A percentile compares a stretch with the other conserved stretches of the same genome.
These are phyloP conservation scores for Podocnemis expansa DNA, from an alignment of 2,113 vertebrate species.

Conservation along the genomic window DNA sequence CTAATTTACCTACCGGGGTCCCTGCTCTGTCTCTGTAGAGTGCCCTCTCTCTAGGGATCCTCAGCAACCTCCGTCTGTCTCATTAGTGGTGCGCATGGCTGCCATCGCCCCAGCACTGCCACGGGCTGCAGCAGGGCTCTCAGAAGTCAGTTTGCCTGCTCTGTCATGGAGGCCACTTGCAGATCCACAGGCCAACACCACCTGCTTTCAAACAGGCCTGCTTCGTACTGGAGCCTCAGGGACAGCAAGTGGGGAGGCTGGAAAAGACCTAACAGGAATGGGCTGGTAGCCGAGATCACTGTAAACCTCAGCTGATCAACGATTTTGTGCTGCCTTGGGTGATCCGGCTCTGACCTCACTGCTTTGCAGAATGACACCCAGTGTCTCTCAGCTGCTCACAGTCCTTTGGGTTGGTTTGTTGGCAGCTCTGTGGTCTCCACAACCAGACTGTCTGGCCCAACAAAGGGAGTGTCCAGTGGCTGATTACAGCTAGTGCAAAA, in stretches of 20 bases:
- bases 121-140: not conserved
- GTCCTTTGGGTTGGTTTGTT: too few species aligned
- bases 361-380: too few species aligned
- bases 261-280: not conserved
- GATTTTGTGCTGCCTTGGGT: not conserved
- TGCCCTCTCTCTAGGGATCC: not conserved
- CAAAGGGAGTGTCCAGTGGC: not conserved
- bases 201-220: not conserved
- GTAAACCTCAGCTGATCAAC: not conserved
- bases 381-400: too few species aligned
- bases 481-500: not conserved
- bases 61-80: not conserved
- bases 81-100: too few species aligned
- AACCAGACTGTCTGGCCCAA: too few species aligned
- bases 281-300: not conserved
- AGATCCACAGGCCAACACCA: not conserved
- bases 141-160: not conserved
- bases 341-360: slow-evolving; percentile 15
- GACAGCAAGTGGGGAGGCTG: accelerated
- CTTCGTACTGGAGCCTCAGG: not conserved
- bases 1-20: not conserved
- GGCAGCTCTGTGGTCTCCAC: too few species aligned
- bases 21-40: not conserved
- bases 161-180: not conserved
- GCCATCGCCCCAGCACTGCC: not conserved